Evolutionary conservation across 1,140 invertebrate species (phyloP), one percentile per base, ranked within the genome.

Genomic region (Drosophila elegans): DNA sequence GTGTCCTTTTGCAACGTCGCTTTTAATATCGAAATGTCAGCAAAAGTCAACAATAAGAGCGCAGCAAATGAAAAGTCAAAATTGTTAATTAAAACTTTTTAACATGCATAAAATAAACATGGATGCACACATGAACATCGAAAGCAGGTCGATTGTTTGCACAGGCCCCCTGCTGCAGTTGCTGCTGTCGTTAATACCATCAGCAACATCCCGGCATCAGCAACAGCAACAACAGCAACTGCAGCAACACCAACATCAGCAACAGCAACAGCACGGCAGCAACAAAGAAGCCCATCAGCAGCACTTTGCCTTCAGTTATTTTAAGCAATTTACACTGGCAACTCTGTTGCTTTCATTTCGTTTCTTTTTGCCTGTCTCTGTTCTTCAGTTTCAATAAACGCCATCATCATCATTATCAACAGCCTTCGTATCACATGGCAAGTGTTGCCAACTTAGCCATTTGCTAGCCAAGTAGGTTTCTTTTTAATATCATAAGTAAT

Each of bases 11-110:
- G 41, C 46, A 44, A 41, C 41, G 56, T 62, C 45, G 36, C 46
- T 75, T 57, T 75, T 67, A 75, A 75, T 75, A 74, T 74, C 68
- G 71, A 66, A 75, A 64, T 82, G 79, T 88, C 82, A 88, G 79
- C 82, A 69, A 86, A 81, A 88, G 83, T 86, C 82, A 88, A 86
- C 83, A 86, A 60, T 71, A 54, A 78, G 77, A 77, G 77, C 63
- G 61, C 61, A 66, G 60, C 68, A 79, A 88, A 61, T 79, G 73
- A 77, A 89, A 86, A 89, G 84, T 89, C 80, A 74, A 89, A 88
- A 89, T 80, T 83, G 80, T 88, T 88, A 88, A 88, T 88, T 88
- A 88, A 84, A 89, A 89, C 83, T 84, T 88, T 86, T 86, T 83
- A 88, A 89, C 83, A 88, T 79, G 79, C 79, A 84, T 79, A 80